Percentiles rank a stretch among this genome's conserved stretches.
These are phyloP conservation scores for Prionailurus viverrinus DNA, from an alignment of 2,113 vertebrate genomes.

Conservation along the genomic window DNA sequence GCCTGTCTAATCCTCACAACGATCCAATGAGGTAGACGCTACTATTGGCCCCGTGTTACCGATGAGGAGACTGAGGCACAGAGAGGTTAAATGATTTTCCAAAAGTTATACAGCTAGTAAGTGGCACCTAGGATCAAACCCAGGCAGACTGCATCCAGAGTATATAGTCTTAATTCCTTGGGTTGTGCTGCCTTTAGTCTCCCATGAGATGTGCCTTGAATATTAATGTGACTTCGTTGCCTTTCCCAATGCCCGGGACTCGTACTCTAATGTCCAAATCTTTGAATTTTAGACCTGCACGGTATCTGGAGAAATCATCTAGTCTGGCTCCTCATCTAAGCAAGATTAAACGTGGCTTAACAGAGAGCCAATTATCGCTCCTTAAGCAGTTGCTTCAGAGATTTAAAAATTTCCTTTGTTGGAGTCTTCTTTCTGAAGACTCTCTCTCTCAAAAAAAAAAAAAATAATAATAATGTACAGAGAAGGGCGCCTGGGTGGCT, in stretches of 20 bases:
- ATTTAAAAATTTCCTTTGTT: neutral
- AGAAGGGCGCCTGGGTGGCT: too few relatives aligned
- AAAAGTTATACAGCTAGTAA: neutral
- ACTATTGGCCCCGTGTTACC: neutral
- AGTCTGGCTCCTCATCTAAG: neutral
- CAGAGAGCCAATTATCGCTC: neutral
- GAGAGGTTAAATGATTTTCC: neutral
- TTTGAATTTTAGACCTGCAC: slow-evolving; percentile 20
- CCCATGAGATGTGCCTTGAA: neutral
- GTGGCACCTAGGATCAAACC: neutral
- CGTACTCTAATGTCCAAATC: neutral
- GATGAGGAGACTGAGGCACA: neutral
- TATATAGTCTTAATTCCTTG: neutral
- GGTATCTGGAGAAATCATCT: neutral
- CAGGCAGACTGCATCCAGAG: neutral
- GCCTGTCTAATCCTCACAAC: neutral
- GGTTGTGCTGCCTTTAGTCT: neutral
- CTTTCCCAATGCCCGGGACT: neutral
- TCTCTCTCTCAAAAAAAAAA: neutral
- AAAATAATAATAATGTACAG: neutral
- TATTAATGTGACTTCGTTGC: neutral
- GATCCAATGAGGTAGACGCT: neutral
- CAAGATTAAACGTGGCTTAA: neutral
- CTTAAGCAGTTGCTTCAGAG: neutral
- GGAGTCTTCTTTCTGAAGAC: neutral